A percentile compares a stretch with the other conserved stretches of the same genome.
These are phyloP conservation scores for Halichondria panicea DNA, from an alignment of 37 sponge, comb jelly and placozoan species.

Conservation along the genomic window DNA sequence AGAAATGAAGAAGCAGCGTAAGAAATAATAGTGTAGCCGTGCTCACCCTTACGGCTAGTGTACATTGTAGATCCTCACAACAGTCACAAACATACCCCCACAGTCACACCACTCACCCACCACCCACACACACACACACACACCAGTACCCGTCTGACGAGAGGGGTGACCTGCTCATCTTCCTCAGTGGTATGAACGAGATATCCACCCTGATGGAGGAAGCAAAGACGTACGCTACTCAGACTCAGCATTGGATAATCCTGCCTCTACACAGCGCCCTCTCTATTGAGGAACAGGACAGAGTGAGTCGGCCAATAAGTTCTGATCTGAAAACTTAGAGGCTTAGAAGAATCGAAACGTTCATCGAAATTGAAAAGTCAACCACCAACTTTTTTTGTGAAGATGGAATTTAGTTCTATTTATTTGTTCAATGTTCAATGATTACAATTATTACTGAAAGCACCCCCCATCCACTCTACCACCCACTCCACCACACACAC, in stretches of 20 bases:
- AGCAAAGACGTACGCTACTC: slow-evolving; percentile 73
- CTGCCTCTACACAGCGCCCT: slow-evolving; percentile 92
- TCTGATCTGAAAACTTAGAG: neutral
- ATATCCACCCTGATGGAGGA: slow-evolving; percentile 80
- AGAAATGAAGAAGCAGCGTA: too few relatives aligned
- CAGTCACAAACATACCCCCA: slow-evolving; percentile 1
- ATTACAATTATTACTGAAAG: too few relatives aligned
- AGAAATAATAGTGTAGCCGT: too few relatives aligned
- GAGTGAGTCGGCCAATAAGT: slow-evolving; percentile 26
- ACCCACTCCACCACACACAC: too few relatives aligned
- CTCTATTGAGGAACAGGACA: slow-evolving; percentile 93
- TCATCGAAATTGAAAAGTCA: neutral
- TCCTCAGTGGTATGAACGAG: slow-evolving; percentile 92
- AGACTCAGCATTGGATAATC: slow-evolving; percentile 75
- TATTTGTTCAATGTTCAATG: too few relatives aligned
- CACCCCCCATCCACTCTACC: neutral
- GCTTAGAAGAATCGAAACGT: too few relatives aligned
- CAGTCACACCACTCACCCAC: neutral
- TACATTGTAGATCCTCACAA: neutral
- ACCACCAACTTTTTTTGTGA: neutral
- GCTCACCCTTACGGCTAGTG: too few relatives aligned
- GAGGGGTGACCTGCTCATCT: slow-evolving; percentile 90
- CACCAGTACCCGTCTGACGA: slow-evolving; percentile 76
- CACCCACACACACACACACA: neutral
- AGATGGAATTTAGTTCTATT: neutral